Conservation (phyloP, 2,797 vertebrate genomes). For the Danio albolineatus region DNA sequence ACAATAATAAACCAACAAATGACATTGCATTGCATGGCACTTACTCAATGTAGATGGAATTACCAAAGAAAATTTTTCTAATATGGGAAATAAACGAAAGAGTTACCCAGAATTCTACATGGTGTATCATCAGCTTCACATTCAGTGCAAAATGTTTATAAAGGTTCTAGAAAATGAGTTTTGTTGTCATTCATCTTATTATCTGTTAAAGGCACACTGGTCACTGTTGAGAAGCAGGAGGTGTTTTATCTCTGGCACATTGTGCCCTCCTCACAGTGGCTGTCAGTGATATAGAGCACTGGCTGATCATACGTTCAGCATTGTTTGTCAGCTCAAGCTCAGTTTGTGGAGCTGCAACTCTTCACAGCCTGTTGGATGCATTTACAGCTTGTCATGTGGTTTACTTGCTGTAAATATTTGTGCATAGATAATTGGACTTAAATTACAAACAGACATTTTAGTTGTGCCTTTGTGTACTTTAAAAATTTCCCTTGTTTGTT, state of each 20-base stretch:
- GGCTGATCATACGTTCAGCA: not conserved
- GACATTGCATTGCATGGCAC: too few relatives aligned
- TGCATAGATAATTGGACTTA: not conserved
- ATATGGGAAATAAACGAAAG: too few relatives aligned
- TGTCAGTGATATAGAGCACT: slow-evolving; percentile 8
- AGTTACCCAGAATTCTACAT: too few relatives aligned
- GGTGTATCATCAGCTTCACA: too few relatives aligned
- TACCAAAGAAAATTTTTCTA: too few relatives aligned
- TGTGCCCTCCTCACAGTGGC: slow-evolving; percentile 12
- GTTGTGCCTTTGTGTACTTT: not conserved
- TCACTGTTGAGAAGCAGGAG: not conserved
- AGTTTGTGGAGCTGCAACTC: not conserved
- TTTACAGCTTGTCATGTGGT: not conserved
- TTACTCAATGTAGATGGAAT: too few relatives aligned
- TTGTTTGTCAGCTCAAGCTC: slow-evolving; percentile 12
- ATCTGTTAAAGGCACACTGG: not conserved
- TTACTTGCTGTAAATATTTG: not conserved
- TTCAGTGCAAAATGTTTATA: too few relatives aligned
- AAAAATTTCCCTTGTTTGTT: too few relatives aligned
- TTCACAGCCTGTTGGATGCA: not conserved
- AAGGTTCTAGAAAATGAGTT: not conserved
- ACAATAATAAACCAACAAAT: too few relatives aligned
- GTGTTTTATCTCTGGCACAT: slow-evolving; percentile 30
- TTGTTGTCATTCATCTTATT: slow-evolving; percentile 1
- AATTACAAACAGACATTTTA: not conserved